Evolutionary conservation across 2,888 invertebrate genomes (phyloP), one percentile per base, ranked within the genome.

Genomic region (Drosophila koepferae): DNA sequence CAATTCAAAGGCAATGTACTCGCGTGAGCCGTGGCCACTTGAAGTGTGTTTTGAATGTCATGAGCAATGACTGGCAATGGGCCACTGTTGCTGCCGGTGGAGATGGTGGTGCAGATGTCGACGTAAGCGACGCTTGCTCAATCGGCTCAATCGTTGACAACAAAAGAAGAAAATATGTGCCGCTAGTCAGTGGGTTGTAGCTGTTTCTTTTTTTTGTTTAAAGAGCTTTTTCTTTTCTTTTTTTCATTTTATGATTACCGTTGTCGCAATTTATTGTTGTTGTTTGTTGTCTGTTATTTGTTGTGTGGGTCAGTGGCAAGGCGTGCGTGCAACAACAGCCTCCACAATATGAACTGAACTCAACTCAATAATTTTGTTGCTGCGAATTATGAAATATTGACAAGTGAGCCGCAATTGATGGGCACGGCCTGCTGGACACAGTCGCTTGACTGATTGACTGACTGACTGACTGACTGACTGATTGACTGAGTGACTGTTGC

Each of bases 31-130:
- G 77, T 61, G 77, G 58, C 84, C 88, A 87, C 78, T 87, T 74
- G 74, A 78, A 79, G 80, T 85, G 67, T 65, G 66, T 86, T 89
- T 90, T 90, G 90, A 90, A 91, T 90, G 89, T 91, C 89, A 90
- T 90, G 89, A 91, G 81, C 89, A 82, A 89, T 85, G 73, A 74
- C 68, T 78, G 74, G 74, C 82, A 77, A 72, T 82, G 85, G 71
- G 72, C 67, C 56, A 28, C 31, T 54, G 58, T 40, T 38, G 16
- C 23, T 46, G 60, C 34, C 34, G 48, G 10, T 44, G 65, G 46
- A 34, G 53, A 55, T 41, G 64, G 43, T 12, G 40, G 38, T 34
- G 63, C 23, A 31, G 66, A 40, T 34, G 64, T 75, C 68, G 65
- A 69, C 66, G 87, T 65, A 84, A 81, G 70, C 66, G 74, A 55